A percentile compares a stretch with the other conserved stretches of the same genome.
phyloP scores from a whole-genome alignment of 2,797 vertebrate genomes.

The Lacerta agilis region DNA sequence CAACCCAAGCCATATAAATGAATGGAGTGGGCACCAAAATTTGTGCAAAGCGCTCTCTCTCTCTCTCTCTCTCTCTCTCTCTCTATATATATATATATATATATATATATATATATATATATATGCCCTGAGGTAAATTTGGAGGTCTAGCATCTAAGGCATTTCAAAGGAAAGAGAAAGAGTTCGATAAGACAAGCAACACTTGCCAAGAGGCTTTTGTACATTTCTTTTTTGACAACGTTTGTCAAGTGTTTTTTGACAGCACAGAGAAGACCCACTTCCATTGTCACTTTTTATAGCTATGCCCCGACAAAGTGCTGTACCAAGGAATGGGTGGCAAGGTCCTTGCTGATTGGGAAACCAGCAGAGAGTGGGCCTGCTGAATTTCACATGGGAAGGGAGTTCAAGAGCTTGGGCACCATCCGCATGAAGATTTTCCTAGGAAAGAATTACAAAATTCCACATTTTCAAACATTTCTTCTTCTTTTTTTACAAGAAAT shows the following conservation, averaged over 20 bases:
- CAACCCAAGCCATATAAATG: too few species aligned
- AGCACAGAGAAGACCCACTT: too few species aligned
- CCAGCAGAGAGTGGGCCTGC: not conserved
- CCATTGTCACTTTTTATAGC: too few species aligned
- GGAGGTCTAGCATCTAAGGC: too few species aligned
- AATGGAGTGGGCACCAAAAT: not conserved
- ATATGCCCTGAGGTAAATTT: not conserved
- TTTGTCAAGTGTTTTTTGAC: too few species aligned
- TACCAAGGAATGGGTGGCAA: not conserved
- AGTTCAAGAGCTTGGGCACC: not conserved
- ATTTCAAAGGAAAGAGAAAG: not conserved
- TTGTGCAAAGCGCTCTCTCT: fast-evolving
- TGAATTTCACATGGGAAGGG: not conserved
- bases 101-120: too few species aligned
- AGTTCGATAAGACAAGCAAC: not conserved
- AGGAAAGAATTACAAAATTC: not conserved
- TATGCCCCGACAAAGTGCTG: too few species aligned
- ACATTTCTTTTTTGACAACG: not conserved
- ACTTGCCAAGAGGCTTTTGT: not conserved
- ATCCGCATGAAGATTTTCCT: too few species aligned
- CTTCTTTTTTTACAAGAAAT: too few species aligned
- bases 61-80: too few species aligned
- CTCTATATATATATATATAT: too few species aligned
- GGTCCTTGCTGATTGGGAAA: not conserved
- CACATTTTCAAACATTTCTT: not conserved